A percentile compares a stretch with the other conserved stretches of the same genome.
Evolutionary conservation across 2,888 invertebrate genomes (phyloP).

Genomic region (Phragmatobia fuliginosa): DNA sequence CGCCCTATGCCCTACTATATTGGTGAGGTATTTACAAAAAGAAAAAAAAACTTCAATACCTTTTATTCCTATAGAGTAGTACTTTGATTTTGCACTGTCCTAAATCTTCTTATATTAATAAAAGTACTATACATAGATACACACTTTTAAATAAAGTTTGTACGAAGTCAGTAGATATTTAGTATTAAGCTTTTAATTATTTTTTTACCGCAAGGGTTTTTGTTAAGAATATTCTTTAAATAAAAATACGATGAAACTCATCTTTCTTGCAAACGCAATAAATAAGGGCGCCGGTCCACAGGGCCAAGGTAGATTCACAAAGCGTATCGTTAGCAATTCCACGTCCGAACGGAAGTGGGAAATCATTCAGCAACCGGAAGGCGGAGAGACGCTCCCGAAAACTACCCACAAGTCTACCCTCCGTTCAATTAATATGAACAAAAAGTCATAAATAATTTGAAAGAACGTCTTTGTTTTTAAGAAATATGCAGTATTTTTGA

Average conservation of each 20-base stretch:
- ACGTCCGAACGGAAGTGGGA: constrained; percentile 72
- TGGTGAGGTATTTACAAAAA: too few relatives aligned
- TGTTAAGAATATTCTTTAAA: not conserved
- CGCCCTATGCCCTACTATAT: too few relatives aligned
- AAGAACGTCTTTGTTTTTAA: constrained; percentile 71
- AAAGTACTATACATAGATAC: too few relatives aligned
- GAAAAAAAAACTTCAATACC: too few relatives aligned
- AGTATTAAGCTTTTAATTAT: too few relatives aligned
- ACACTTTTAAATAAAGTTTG: too few relatives aligned
- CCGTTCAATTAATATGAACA: constrained; percentile 75
- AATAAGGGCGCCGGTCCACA: constrained; percentile 61
- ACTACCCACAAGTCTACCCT: constrained; percentile 65
- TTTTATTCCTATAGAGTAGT: too few relatives aligned
- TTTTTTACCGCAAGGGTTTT: too few relatives aligned
- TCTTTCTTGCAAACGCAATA: constrained; percentile 63
- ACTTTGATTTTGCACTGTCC: too few relatives aligned
- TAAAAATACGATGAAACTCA: constrained; percentile 19
- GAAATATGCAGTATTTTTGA: constrained; percentile 59
- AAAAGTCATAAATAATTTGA: constrained; percentile 75
- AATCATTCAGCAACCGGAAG: constrained; percentile 79
- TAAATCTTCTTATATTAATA: too few relatives aligned
- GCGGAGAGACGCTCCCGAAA: constrained; percentile 70
- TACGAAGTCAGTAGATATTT: too few relatives aligned
- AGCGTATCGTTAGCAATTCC: constrained; percentile 68
- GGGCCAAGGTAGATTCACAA: constrained; percentile 58